Evolutionary conservation across 2,797 vertebrate species (phyloP).

Genomic region (Fringilla coelebs): DNA sequence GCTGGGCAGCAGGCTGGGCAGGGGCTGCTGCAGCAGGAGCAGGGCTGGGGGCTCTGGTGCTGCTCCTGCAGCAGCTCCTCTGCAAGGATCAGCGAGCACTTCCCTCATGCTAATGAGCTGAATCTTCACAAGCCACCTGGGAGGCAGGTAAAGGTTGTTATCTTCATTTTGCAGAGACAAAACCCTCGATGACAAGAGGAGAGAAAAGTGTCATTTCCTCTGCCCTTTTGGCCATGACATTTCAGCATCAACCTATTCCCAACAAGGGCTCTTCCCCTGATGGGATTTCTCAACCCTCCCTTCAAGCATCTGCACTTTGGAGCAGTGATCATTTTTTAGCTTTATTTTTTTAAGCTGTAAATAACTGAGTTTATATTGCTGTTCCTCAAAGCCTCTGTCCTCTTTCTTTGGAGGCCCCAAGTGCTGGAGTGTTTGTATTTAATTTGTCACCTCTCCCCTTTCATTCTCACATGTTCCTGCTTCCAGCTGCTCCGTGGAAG

Average conservation of each 20-base stretch:
- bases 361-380: constrained; percentile 43
- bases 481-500: not conserved
- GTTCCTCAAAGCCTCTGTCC: not conserved
- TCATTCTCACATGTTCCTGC: not conserved
- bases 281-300: not conserved
- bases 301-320: not conserved
- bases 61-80: not conserved
- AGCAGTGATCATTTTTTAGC: not conserved
- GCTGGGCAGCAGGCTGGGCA: not conserved
- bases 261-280: not conserved
- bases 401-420: not conserved
- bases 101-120: constrained; percentile 22
- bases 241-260: not conserved
- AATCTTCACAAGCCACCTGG: constrained; percentile 14
- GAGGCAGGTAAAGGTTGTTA: constrained; percentile 55
- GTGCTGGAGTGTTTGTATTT: not conserved
- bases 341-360: not conserved
- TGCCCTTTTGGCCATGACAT: constrained; percentile 23
- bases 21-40: not conserved
- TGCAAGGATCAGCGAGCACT: not conserved
- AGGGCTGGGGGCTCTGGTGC: not conserved
- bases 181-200: constrained; percentile 27
- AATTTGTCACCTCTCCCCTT: constrained; percentile 21
- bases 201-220: constrained; percentile 6
- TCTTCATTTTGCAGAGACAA: constrained; percentile 50